Evolutionary conservation across 2,888 invertebrate species (phyloP).

Genomic region (Hoplodrina ambigua): DNA sequence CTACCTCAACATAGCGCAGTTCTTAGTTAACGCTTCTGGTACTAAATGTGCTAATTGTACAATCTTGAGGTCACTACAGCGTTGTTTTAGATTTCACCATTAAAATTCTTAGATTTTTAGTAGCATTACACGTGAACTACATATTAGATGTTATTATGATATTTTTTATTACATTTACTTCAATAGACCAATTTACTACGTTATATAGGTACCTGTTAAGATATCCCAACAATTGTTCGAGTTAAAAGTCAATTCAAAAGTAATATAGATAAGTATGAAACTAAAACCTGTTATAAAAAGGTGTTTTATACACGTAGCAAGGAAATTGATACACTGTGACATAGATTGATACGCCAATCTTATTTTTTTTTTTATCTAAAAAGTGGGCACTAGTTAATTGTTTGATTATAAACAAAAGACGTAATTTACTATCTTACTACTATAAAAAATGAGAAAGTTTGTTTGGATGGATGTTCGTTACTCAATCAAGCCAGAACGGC

Average conservation of each 20-base stretch:
- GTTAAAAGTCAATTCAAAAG: conserved; percentile 34
- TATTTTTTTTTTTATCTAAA: conserved; percentile 32
- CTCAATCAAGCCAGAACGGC: too few species aligned
- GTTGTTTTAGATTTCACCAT: conserved; percentile 7
- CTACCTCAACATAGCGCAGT: neutral
- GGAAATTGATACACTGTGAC: conserved; percentile 33
- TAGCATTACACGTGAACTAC: neutral
- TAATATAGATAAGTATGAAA: conserved; percentile 56
- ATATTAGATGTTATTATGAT: neutral
- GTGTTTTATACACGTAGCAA: conserved; percentile 20
- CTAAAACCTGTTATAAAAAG: conserved; percentile 42
- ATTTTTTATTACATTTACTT: conserved; percentile 5
- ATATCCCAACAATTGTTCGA: conserved; percentile 23
- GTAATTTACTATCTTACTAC: neutral
- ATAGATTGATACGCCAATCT: conserved; percentile 35
- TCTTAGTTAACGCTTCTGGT: conserved; percentile 41
- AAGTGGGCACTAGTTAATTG: neutral
- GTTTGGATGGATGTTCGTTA: too few species aligned
- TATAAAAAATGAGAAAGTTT: too few species aligned
- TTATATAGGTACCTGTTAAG: neutral
- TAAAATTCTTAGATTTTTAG: neutral
- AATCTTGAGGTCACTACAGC: conserved; percentile 38
- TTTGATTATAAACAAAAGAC: conserved; percentile 22
- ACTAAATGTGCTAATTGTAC: conserved; percentile 52
- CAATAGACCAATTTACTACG: neutral